Base-by-base conservation (phyloP, 2,113 vertebrate genomes). In the Columbina picui region DNA sequence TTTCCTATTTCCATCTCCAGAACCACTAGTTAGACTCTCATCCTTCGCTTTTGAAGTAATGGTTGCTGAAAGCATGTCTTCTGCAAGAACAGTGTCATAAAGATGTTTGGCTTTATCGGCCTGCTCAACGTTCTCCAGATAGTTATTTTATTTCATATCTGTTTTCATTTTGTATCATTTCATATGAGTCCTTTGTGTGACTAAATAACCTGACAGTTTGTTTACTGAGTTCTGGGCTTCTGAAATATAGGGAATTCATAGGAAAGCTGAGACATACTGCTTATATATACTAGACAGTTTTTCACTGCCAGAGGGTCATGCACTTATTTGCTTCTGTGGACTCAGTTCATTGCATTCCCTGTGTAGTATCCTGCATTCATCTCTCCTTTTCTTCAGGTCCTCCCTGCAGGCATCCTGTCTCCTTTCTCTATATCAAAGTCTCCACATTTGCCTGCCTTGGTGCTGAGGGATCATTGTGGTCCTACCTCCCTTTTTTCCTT, bases 71-170 rank as follows among this genome's bases (percentile, higher is more conserved):
- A 74, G 36, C 26, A 20, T 23, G 20, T 53, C 7, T 80, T 73
- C 41, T 86, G 32, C 50, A 61, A 41, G 49, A 60, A 6, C 0
- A 0, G 1, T 32, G 7, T 64, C 11, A 7, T 30, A 82, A 39
- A 69, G 49, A 14, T 65, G 10, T 39, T 80, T 60, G 77, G 13
- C 21, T 85, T 2, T 11, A 2, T 26, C 50, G 61, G 32, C 57
- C 43, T 90, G 27, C 25, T 67, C 53, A 47, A 61, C 9, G 2
- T 81, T 90, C 20, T 86, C 38, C 52, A 80, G 32, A 68, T 25
- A 32, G 18, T 59, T 41, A 5, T 74, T 93, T 69, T 50, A n/a
- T 84, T 89, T 91, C 36, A 4, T 64, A 39, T 43, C 32, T 75
- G 16, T 87, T 90, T 30, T 47, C 43, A 45, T 45, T 45, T 45